A percentile compares a stretch with the other conserved stretches of the same genome.
These are phyloP conservation scores for Eospalax fontanierii DNA, from an alignment of 2,797 vertebrate species.

Conservation along the genomic window DNA sequence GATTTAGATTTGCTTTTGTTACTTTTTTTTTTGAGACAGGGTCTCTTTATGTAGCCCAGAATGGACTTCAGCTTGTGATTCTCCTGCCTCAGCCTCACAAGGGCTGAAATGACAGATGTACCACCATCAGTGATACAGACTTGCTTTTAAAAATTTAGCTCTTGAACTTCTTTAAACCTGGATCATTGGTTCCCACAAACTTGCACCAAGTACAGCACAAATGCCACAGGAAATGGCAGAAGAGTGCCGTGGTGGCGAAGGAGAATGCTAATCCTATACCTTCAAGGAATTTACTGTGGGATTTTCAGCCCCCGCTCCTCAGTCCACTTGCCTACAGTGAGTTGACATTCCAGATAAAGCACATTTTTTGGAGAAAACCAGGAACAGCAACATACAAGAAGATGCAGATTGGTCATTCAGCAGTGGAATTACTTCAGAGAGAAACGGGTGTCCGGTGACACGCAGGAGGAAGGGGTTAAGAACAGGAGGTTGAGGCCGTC, in stretches of 20 bases:
- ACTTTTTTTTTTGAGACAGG: not conserved
- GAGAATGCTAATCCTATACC: not conserved
- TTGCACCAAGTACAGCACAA: slow-evolving; percentile 4
- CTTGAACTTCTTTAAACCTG: not conserved
- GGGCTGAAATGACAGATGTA: not conserved
- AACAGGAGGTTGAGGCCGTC: not conserved
- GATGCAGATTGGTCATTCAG: not conserved
- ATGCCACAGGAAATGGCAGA: not conserved
- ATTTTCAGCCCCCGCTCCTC: not conserved
- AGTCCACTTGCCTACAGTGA: not conserved
- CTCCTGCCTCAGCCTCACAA: not conserved
- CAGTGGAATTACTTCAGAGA: not conserved
- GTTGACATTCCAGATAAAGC: not conserved
- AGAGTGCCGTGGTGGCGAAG: not conserved
- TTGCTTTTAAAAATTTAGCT: slow-evolving; percentile 36
- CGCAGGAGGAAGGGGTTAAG: slow-evolving; percentile 58
- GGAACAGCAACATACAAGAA: not conserved
- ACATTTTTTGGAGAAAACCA: not conserved
- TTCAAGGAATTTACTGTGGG: not conserved
- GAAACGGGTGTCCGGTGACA: not conserved
- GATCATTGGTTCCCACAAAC: not conserved
- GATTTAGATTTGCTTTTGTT: not conserved
- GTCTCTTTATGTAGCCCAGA: not conserved
- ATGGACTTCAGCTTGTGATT: not conserved
- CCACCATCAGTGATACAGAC: not conserved